Percentiles rank a stretch among this genome's conserved stretches.
Conservation (phyloP, 2,113 vertebrate genomes). For the Silurus meridionalis region DNA sequence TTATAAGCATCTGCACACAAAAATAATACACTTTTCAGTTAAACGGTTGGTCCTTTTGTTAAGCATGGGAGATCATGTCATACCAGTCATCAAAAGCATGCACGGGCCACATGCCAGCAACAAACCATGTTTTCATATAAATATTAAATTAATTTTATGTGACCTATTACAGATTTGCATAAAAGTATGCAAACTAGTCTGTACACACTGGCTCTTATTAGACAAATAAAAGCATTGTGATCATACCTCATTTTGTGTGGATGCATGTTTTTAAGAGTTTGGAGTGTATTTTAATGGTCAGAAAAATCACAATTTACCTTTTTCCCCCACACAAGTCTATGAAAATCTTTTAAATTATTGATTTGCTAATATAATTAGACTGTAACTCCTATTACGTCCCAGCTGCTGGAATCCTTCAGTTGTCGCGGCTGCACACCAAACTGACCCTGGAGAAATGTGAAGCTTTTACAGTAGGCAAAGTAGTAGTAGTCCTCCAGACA, state of each 20-base stretch:
- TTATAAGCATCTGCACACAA: not conserved
- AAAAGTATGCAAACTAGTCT: not conserved
- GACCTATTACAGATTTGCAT: not conserved
- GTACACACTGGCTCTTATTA: not conserved
- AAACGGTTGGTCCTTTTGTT: not conserved
- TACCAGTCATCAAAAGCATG: not conserved
- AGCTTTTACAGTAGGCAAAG: slow-evolving; percentile 57
- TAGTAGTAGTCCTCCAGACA: slow-evolving; percentile 50
- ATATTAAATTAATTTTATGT: too few relatives aligned
- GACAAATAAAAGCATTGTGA: not conserved
- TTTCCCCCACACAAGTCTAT: not conserved
- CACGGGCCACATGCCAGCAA: not conserved
- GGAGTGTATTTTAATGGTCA: not conserved
- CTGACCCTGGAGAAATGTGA: slow-evolving; percentile 30
- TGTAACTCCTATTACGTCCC: slow-evolving; percentile 10
- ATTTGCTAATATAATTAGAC: slow-evolving; percentile 10
- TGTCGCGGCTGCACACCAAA: slow-evolving; percentile 28
- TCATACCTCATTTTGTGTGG: not conserved
- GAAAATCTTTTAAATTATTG: not conserved
- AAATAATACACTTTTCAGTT: not conserved
- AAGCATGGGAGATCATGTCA: too few relatives aligned
- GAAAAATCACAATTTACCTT: not conserved
- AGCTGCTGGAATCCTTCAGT: slow-evolving; percentile 35
- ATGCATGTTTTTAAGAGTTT: not conserved
- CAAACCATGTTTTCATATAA: not conserved